phyloP scores from a whole-genome alignment of 2,113 vertebrate species.

The Calidris pugnax region DNA sequence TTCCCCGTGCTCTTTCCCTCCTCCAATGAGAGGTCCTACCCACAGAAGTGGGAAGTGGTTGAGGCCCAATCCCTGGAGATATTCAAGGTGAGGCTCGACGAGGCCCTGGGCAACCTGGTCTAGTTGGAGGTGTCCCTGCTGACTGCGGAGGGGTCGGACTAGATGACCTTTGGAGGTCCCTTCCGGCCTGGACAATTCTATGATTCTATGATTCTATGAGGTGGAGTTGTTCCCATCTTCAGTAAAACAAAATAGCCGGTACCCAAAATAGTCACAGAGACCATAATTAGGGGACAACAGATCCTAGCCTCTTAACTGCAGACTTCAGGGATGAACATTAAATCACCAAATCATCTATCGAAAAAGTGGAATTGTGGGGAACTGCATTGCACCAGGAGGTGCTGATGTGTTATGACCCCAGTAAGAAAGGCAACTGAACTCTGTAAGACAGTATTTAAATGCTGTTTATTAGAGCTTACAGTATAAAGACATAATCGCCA shows the following conservation, averaged over 20 bases:
- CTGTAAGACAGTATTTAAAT: not conserved
- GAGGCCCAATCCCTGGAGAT: no score
- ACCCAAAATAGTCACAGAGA: not conserved
- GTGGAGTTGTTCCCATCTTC: not conserved
- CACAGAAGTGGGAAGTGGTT: not conserved
- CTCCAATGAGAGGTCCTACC: rapidly evolving
- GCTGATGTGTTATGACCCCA: not conserved
- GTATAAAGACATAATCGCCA: not conserved
- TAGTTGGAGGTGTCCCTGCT: no score
- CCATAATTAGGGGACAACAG: not conserved
- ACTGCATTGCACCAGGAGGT: not conserved
- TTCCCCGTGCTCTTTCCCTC: not conserved
- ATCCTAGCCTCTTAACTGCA: not conserved
- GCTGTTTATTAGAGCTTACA: not conserved
- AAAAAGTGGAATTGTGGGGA: not conserved
- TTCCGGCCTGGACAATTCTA: no score
- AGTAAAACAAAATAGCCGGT: not conserved
- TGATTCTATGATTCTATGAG: not conserved
- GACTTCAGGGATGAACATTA: not conserved
- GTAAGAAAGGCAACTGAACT: not conserved
- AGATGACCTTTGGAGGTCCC: no score
- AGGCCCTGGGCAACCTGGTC: no score
- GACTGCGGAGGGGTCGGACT: no score
- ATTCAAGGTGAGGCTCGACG: no score
- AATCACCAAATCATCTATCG: not conserved